Base-by-base conservation (phyloP, 2,888 invertebrate genomes). In the Acleris holmiana region DNA sequence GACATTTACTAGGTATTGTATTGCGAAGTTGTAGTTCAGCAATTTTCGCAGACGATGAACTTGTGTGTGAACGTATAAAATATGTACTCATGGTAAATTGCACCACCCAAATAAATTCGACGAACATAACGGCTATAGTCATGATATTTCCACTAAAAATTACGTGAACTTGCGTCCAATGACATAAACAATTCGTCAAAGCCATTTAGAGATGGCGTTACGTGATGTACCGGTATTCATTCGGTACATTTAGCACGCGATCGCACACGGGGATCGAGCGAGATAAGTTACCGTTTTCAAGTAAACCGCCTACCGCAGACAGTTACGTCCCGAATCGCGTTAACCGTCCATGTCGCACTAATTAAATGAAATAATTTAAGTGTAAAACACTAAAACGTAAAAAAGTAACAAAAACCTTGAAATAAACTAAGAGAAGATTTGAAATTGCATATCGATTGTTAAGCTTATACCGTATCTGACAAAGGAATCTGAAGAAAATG, bases 171-270 rank as follows among this genome's bases (percentile, higher is more conserved):
- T 71, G 69, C 71, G 72, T 71, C 68, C 77, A 77, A 78, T 84
- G 82, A 84, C 76, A 82, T 80, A 84, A 84, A 78, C 77, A 75
- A 84, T 84, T 80, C 73, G 79, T 74, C 71, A 67, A 71, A 76
- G 70, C 68, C 76, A 79, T 81, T 82, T 78, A 76, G 72, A 68
- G 68, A 74, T 75, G 75, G 76, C 78, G 77, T 80, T 75, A 80
- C 76, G 70, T 73, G 77, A 79, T 79, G 79, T 79, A 78, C 77
- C 80, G 78, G 73, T 71, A 69, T 70, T 76, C 73, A 80, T 77
- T 77, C 78, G 79, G 72, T 76, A 77, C 73, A 79, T 74, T 75
- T 72, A 74, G 77, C 80, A 81, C 82, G 82, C 82, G 76, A 80
- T 76, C 71, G 72, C 75, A 79, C 71, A 75, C 76, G 73, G 73